These are phyloP conservation scores for Limnephilus rhombicus DNA, from an alignment of 2,888 invertebrate species.

Conservation along the genomic window DNA sequence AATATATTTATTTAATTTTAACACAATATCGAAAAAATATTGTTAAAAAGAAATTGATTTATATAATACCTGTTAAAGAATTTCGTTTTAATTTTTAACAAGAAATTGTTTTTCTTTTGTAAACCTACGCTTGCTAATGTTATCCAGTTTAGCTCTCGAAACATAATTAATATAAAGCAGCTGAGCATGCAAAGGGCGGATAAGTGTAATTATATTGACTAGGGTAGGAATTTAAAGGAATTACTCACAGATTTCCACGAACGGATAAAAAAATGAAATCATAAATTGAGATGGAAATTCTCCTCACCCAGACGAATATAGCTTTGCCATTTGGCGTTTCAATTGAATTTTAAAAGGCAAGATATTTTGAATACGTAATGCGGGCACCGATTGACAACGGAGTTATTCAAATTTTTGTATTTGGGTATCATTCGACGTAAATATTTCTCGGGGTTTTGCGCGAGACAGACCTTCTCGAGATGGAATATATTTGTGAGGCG, in stretches of 20 bases:
- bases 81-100: too few relatives aligned
- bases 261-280: conserved; percentile 34
- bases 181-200: neutral
- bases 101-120: too few relatives aligned
- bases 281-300: conserved; percentile 26
- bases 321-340: conserved; percentile 35
- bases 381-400: conserved; percentile 23
- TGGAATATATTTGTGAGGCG: neutral
- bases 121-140: neutral
- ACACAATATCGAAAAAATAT: too few relatives aligned
- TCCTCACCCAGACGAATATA: conserved; percentile 12
- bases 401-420: conserved; percentile 48
- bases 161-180: neutral
- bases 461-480: conserved; percentile 9
- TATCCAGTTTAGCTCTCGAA: neutral
- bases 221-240: neutral
- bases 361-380: conserved; percentile 42
- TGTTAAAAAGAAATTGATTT: too few relatives aligned
- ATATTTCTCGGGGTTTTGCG: conserved; percentile 11
- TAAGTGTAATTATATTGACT: neutral
- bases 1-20: too few relatives aligned
- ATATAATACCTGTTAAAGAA: too few relatives aligned
- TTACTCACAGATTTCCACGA: conserved; percentile 12
- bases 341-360: conserved; percentile 46
- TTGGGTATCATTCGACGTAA: conserved; percentile 29